Conservation (phyloP, 2,797 vertebrate species). For the Iguana delicatissima region DNA sequence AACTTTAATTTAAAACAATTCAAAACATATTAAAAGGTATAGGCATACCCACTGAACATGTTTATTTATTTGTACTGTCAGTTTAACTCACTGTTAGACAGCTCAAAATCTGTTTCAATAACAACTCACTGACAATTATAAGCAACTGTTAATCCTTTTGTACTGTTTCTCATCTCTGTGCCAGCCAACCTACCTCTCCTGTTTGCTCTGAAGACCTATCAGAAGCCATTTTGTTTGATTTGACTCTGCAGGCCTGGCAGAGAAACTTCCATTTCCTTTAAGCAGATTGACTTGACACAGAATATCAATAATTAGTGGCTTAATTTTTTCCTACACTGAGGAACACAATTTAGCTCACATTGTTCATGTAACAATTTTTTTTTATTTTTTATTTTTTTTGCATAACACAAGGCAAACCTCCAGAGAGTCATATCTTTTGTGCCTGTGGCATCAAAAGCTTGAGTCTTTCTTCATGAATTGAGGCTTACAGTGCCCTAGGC, state of each 20-base stretch:
- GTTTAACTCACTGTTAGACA: no score
- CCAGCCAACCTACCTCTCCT: not conserved
- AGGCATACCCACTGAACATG: no score
- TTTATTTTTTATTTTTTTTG: no score
- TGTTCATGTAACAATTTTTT: not conserved
- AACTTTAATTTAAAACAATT: no score
- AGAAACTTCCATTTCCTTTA: constrained; percentile 3
- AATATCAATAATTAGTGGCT: constrained; percentile 4
- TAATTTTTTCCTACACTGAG: constrained; percentile 14
- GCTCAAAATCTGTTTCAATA: no score
- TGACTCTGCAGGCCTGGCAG: no score
- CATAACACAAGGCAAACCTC: constrained; percentile 6
- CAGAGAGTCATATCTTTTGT: constrained; percentile 33
- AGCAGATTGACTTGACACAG: not conserved
- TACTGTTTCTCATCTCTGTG: no score
- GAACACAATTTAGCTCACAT: constrained; percentile 15
- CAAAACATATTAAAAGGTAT: no score
- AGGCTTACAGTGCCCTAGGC: constrained; percentile 30
- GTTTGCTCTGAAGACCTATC: not conserved
- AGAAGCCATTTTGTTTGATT: not conserved
- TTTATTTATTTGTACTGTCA: no score
- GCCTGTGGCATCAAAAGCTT: constrained; percentile 40
- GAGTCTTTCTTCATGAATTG: constrained; percentile 21
- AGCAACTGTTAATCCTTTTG: no score
- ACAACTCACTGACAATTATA: no score